A percentile compares a stretch with the other conserved stretches of the same genome.
phyloP scores from a whole-genome alignment of 2,797 vertebrate genomes.

The Saxicola maurus region DNA sequence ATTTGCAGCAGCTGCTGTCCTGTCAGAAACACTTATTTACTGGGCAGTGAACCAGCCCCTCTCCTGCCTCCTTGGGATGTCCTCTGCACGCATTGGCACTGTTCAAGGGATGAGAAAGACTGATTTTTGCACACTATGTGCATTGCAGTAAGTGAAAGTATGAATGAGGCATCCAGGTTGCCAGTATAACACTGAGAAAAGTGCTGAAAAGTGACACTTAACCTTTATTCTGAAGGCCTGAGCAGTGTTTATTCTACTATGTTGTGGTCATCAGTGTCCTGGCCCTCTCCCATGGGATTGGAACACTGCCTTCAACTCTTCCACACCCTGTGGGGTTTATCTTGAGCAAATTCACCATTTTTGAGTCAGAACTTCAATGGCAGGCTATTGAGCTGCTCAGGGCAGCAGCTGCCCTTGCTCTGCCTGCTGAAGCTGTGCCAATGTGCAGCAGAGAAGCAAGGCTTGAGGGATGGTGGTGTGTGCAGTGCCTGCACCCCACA shows the following conservation, averaged over 20 bases:
- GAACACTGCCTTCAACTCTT: not conserved
- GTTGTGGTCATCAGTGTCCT: fast-evolving
- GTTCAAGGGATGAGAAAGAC: not conserved
- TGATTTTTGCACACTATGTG: not conserved
- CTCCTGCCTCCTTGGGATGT: not conserved
- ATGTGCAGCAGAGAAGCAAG: not conserved
- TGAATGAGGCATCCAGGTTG: not conserved
- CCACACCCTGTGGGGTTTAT: not conserved
- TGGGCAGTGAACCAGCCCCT: not conserved
- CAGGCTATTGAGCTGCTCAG: not conserved
- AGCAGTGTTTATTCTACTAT: not conserved
- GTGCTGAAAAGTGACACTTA: not conserved
- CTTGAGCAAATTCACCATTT: not conserved
- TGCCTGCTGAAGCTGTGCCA: not conserved
- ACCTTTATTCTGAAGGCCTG: not conserved
- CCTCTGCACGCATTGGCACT: fast-evolving
- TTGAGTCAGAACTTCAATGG: not conserved
- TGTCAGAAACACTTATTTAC: not conserved
- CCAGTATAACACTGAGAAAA: not conserved
- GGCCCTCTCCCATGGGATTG: not conserved
- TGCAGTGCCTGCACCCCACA: not conserved
- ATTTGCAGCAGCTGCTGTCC: not conserved
- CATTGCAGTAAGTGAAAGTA: not conserved
- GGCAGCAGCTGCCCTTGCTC: not conserved
- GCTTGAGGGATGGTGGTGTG: fast-evolving